A percentile compares a stretch with the other conserved stretches of the same genome.
Evolutionary conservation across 2,797 vertebrate genomes (phyloP).

Genomic region (Cynodonichthys magdalenae): DNA sequence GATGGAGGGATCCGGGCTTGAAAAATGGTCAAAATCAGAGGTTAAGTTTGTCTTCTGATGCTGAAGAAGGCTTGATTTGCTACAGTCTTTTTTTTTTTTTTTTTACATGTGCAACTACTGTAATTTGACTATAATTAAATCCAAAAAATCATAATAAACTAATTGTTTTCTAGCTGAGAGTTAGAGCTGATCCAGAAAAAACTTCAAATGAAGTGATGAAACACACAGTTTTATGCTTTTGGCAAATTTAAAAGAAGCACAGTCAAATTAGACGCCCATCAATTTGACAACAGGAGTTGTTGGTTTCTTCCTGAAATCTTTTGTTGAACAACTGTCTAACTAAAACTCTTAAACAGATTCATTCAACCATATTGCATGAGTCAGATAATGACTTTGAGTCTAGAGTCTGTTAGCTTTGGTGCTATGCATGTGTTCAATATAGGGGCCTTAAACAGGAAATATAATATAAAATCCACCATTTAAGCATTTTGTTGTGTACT

Average conservation of each 20-base stretch:
- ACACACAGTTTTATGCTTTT: too few species aligned
- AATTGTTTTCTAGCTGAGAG: not conserved
- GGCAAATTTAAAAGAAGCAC: not conserved
- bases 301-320: not conserved
- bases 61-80: constrained; percentile 28
- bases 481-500: too few species aligned
- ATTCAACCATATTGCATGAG: too few species aligned
- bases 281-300: not conserved
- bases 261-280: not conserved
- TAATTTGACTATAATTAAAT: not conserved
- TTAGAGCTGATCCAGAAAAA: not conserved
- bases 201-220: not conserved
- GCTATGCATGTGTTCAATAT: too few species aligned
- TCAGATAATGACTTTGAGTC: too few species aligned
- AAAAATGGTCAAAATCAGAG: constrained; percentile 13
- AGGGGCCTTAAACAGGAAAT: too few species aligned
- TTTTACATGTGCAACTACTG: not conserved
- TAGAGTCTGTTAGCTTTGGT: too few species aligned
- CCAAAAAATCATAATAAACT: not conserved
- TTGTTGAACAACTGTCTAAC: too few species aligned
- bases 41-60: constrained; percentile 41
- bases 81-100: constrained; percentile 9
- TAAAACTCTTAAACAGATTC: too few species aligned
- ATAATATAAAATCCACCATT: too few species aligned
- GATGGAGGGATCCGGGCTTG: constrained; percentile 26